Base-by-base conservation (phyloP, 2,888 invertebrate genomes). In the Ophioninae sp. region DNA sequence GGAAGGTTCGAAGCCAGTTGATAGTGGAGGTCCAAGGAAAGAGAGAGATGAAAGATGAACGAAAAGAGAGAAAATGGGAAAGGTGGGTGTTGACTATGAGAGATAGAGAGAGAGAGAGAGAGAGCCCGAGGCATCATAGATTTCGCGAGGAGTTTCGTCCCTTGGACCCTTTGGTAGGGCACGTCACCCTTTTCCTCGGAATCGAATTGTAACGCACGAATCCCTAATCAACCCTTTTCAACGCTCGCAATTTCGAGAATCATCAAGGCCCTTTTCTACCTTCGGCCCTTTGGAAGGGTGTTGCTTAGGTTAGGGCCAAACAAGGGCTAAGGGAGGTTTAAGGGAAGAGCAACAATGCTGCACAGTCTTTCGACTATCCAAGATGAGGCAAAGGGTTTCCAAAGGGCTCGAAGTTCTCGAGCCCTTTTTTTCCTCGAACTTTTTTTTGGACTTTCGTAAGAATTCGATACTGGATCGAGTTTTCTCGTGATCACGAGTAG, bases 221-320 rank as follows among this genome's bases (percentile, higher is more conserved):
- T 91, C 92, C 92, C 91, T 92, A 92, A 93, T 93, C 92, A 93
- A 92, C 92, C 93, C 93, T 92, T 92, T 93, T 93, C 93, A 93
- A 90, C 92, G 90, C 90, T 90, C 90, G 90, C 91, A 91, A 91
- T 91, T 92, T 88, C 88, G 86, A 83, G 79, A 79, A 79, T 67
- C 77, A 80, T 64, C 74, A 68, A 57, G 41, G 78, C 79, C 78
- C 75, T 59, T 59, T 75, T 68, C 72, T 72, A 39, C 72, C 75
- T 67, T 70, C 79, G 70, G 62, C 72, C 72, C 75, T 81, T 65
- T 82, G 86, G 85, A n/a, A n/a, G 82, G 56, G 21, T 10, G 37
- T n/a, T n/a, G n/a, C n/a, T n/a, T n/a, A n/a, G n/a, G n/a, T n/a
- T n/a, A n/a, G n/a, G n/a, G n/a, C 20, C 20, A 7, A 3, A 10